Evolutionary conservation across 1,140 invertebrate species (phyloP), one percentile per base, ranked within the genome.

Genomic region (Oryzaephilus surinamensis): DNA sequence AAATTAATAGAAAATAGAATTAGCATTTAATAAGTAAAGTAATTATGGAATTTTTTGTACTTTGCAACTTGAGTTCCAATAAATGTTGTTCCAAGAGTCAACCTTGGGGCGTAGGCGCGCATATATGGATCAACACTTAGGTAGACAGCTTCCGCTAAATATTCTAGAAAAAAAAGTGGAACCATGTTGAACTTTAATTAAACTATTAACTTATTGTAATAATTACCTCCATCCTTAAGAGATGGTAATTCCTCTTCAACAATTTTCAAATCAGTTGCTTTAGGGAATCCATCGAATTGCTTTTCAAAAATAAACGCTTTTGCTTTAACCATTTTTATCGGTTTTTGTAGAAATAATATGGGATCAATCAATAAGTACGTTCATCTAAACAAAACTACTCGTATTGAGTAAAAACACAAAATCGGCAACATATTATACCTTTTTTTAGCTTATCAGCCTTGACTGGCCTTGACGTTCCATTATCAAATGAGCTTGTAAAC

Each of bases 281-380:
- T 76, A 6, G 77, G 77, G 39, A 74, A 68, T 12, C 74, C 76
- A 42, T 72, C 60, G 52, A 81, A 81, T 46, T 73, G 65, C 46
- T 73, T 74, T 0, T 57, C 68, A 10, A 77, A 50, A 12, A 79
- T 61, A 51, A 69, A 79, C 58, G 72, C 76, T 47, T 67, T 71
- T 8, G 70, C 65, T 32, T 58, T 65, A 2, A 74, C 63, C 66
- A 73, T 77, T n/a, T n/a, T n/a, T n/a, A n/a, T n/a, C n/a, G n/a
- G n/a, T n/a, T n/a, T n/a, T n/a, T n/a, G n/a, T n/a, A n/a, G n/a
- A n/a, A n/a, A n/a, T n/a, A n/a, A n/a, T n/a, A n/a, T n/a, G n/a
- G n/a, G n/a, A n/a, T n/a, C n/a, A n/a, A n/a, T n/a, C n/a, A n/a
- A n/a, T n/a, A n/a, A n/a, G n/a, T n/a, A n/a, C n/a, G n/a, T n/a